Conservation (phyloP, 2,113 vertebrate genomes). For the Psophia crepitans region DNA sequence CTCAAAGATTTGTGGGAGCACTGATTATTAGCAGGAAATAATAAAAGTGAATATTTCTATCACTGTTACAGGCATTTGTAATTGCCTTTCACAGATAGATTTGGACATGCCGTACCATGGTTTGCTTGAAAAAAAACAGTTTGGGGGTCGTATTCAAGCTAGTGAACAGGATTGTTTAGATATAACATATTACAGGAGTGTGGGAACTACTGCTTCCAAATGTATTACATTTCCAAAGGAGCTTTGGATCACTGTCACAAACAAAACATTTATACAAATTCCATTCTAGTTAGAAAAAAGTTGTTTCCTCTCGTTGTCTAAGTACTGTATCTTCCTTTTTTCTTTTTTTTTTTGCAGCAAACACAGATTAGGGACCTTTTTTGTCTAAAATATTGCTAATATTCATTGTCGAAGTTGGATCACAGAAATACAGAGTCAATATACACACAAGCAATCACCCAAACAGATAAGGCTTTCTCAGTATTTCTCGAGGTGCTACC, state of each 20-base stretch:
- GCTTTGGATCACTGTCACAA: conserved; percentile 17
- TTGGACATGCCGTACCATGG: not conserved
- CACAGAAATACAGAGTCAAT: not conserved
- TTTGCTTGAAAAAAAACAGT: not conserved
- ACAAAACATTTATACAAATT: conserved; percentile 48
- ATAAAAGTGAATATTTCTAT: not conserved
- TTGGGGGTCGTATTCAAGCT: not conserved
- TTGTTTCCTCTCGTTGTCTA: conserved; percentile 4
- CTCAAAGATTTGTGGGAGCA: conserved; percentile 4
- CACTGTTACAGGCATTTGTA: not conserved
- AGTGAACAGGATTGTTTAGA: conserved; percentile 19
- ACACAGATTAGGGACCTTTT: not conserved
- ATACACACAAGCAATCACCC: not conserved
- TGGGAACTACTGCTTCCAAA: conserved; percentile 20
- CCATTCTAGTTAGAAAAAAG: conserved; percentile 37
- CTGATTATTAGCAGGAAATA: not conserved
- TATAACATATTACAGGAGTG: not conserved
- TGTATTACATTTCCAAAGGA: not conserved
- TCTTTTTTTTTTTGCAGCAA: not conserved
- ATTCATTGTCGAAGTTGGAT: not conserved
- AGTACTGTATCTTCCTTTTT: not conserved
- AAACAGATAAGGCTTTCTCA: not conserved
- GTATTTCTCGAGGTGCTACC: not conserved
- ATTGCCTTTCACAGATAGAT: not conserved
- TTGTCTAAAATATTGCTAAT: not conserved